These are phyloP conservation scores for Moxostoma hubbsi DNA, from an alignment of 2,797 vertebrate species.

Conservation along the genomic window DNA sequence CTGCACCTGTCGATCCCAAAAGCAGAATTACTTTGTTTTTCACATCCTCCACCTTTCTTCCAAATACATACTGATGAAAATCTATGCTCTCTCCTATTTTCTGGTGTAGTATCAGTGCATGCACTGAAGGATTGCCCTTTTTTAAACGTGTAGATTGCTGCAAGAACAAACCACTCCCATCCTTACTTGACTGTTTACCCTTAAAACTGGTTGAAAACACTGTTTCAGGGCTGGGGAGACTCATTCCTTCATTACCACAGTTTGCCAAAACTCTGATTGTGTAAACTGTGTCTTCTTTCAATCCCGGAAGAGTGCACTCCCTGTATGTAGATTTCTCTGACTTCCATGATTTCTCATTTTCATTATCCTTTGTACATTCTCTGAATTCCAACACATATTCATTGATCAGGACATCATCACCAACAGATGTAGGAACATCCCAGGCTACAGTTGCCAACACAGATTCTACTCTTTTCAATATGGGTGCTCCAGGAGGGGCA, in stretches of 20 bases:
- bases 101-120: not conserved
- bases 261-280: slow-evolving; percentile 46
- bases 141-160: slow-evolving; percentile 27
- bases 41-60: slow-evolving; percentile 47
- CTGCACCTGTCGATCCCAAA: slow-evolving; percentile 52
- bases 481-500: slow-evolving; percentile 48
- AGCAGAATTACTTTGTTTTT: slow-evolving; percentile 54
- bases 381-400: slow-evolving; percentile 44
- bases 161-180: slow-evolving; percentile 35
- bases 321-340: slow-evolving; percentile 30
- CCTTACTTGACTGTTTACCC: not conserved
- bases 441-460: slow-evolving; percentile 27
- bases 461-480: not conserved
- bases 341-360: slow-evolving; percentile 41
- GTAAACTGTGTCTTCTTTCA: slow-evolving; percentile 42
- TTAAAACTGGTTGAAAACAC: slow-evolving; percentile 2
- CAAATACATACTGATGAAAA: slow-evolving; percentile 48
- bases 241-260: slow-evolving; percentile 45
- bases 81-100: not conserved
- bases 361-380: slow-evolving; percentile 20
- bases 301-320: slow-evolving; percentile 39
- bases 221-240: slow-evolving; percentile 40
- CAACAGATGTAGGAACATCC: slow-evolving; percentile 48
- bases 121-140: slow-evolving; percentile 38
- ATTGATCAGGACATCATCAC: slow-evolving; percentile 38